These are phyloP conservation scores for Oostethus manadensis DNA, from an alignment of 2,113 vertebrate species.

Conservation along the genomic window DNA sequence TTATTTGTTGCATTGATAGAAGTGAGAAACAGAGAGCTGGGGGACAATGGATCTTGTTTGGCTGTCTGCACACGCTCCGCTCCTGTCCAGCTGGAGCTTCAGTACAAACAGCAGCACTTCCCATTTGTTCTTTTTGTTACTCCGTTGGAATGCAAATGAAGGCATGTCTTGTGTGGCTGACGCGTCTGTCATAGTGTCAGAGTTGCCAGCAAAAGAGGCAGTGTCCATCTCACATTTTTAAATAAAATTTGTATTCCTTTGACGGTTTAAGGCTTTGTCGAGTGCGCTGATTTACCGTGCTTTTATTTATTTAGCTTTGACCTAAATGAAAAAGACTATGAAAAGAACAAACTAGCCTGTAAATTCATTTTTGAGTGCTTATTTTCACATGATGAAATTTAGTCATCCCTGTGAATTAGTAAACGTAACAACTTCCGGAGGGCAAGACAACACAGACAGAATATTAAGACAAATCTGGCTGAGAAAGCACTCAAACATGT, in stretches of 20 bases:
- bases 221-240: neutral
- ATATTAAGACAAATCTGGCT: neutral
- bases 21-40: conserved; percentile 7
- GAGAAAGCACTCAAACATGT: too few species aligned
- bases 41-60: conserved; percentile 43
- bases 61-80: conserved; percentile 39
- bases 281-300: neutral
- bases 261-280: neutral
- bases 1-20: neutral
- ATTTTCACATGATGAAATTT: neutral
- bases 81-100: conserved; percentile 54
- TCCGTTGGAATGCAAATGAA: conserved; percentile 48
- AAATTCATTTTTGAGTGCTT: too few species aligned
- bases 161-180: neutral
- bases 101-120: conserved; percentile 46
- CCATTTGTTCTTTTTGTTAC: conserved; percentile 33
- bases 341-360: too few species aligned
- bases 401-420: conserved; percentile 4
- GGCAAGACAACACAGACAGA: conserved; percentile 1
- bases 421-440: conserved; percentile 20
- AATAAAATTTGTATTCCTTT: neutral
- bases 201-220: neutral
- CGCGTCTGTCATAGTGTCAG: neutral
- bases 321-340: neutral
- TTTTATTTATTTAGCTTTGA: neutral